Percentiles rank a stretch among this genome's conserved stretches.
Conservation (phyloP, 2,797 vertebrate genomes). For the Chaunax sp. region DNA sequence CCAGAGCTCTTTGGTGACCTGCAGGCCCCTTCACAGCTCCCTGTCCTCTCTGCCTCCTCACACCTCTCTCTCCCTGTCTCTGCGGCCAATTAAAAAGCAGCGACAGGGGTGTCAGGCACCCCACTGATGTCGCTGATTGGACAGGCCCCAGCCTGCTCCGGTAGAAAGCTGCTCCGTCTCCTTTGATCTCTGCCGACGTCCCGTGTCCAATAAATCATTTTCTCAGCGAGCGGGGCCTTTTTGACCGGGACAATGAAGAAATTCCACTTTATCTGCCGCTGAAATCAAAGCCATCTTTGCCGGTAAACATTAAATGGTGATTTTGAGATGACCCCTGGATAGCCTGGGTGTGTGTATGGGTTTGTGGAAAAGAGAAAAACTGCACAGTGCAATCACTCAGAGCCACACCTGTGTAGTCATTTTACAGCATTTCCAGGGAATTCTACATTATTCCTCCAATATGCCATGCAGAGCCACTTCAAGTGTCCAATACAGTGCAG, state of each 20-base stretch:
- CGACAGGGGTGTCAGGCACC: constrained; percentile 51
- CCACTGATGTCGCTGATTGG: constrained; percentile 76
- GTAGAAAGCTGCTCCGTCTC: constrained; percentile 48
- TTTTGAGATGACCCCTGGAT: constrained; percentile 69
- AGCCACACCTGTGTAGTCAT: constrained; percentile 38
- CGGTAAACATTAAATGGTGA: constrained; percentile 69
- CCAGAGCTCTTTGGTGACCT: constrained; percentile 68
- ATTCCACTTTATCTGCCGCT: constrained; percentile 70
- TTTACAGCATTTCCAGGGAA: constrained; percentile 36
- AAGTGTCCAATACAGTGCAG: constrained; percentile 7
- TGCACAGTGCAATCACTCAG: constrained; percentile 31
- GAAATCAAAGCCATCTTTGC: constrained; percentile 63
- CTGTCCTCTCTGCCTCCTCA: constrained; percentile 22
- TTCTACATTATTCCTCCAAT: not conserved
- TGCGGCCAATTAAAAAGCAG: constrained; percentile 80
- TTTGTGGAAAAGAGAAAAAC: constrained; percentile 11
- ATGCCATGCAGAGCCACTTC: constrained; percentile 3
- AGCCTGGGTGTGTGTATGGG: constrained; percentile 48
- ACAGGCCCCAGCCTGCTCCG: constrained; percentile 54
- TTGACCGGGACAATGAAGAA: constrained; percentile 72
- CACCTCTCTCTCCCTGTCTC: constrained; percentile 36
- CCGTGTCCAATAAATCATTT: constrained; percentile 80
- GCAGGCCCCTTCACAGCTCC: constrained; percentile 3
- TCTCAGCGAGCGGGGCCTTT: constrained; percentile 61
- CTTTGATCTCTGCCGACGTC: constrained; percentile 73